Evolutionary conservation across 1,140 invertebrate species (phyloP).

Genomic region (Conus ventricosus): DNA sequence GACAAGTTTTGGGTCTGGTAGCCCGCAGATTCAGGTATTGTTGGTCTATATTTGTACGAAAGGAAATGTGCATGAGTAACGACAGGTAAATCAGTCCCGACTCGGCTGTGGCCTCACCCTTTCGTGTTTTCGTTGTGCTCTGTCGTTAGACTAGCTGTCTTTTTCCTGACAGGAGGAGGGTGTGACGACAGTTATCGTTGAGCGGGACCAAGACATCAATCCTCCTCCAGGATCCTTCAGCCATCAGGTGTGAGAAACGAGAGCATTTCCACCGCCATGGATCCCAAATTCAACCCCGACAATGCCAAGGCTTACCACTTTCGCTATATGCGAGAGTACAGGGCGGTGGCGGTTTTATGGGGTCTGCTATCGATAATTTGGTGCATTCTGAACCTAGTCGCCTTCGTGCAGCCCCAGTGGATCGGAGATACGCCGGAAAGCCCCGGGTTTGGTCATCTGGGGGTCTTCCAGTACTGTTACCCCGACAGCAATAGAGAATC

Average conservation of each 20-base stretch:
- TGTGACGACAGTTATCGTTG: not conserved
- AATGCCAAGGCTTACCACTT: conserved; percentile 60
- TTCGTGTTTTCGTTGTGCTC: conserved; percentile 14
- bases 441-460: conserved; percentile 91
- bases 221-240: not conserved
- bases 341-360: conserved; percentile 97
- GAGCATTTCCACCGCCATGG: conserved; percentile 79
- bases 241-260: conserved; percentile 81
- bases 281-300: conserved; percentile 56
- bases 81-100: conserved; percentile 7
- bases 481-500: conserved; percentile 45
- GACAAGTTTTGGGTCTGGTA: conserved; percentile 35
- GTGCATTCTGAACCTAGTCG: conserved; percentile 95
- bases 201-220: not conserved
- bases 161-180: not conserved
- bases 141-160: not conserved
- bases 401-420: conserved; percentile 98
- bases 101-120: conserved; percentile 32
- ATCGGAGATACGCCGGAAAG: conserved; percentile 86
- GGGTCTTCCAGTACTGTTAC: conserved; percentile 89
- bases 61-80: conserved; percentile 13
- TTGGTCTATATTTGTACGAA: conserved; percentile 41
- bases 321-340: conserved; percentile 73
- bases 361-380: conserved; percentile 97
- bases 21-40: conserved; percentile 31